phyloP scores from a whole-genome alignment of 2,888 invertebrate genomes.

The Trisateles emortualis region DNA sequence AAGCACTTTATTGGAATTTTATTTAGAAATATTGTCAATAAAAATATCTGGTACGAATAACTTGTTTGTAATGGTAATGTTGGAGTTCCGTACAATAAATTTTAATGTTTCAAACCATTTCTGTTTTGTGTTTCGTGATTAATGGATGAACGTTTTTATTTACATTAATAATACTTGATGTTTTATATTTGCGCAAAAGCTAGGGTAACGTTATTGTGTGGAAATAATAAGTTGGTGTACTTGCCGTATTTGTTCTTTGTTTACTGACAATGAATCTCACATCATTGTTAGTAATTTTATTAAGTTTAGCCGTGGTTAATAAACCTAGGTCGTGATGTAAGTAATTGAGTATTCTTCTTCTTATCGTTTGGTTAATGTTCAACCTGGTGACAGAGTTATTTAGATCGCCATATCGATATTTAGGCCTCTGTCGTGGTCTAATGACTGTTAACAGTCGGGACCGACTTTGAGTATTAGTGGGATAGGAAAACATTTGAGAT shows the following conservation, averaged over 20 bases:
- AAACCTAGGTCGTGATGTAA: too few relatives aligned
- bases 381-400: too few relatives aligned
- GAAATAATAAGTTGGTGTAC: neutral
- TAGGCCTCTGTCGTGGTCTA: too few relatives aligned
- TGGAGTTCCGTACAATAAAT: slow-evolving; percentile 49
- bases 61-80: slow-evolving; percentile 51
- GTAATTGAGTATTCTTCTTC: too few relatives aligned
- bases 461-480: too few relatives aligned
- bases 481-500: too few relatives aligned
- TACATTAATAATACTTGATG: slow-evolving; percentile 27
- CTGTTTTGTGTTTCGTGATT: slow-evolving; percentile 45
- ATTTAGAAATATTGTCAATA: slow-evolving; percentile 56
- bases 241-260: neutral
- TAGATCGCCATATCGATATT: too few relatives aligned
- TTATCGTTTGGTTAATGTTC: too few relatives aligned
- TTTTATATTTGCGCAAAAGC: slow-evolving; percentile 13
- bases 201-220: slow-evolving; percentile 1
- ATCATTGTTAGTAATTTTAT: neutral
- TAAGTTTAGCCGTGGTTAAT: too few relatives aligned
- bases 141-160: slow-evolving; percentile 39
- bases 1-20: slow-evolving; percentile 42
- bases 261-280: neutral
- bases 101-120: slow-evolving; percentile 39
- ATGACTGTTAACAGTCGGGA: too few relatives aligned
- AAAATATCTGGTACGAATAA: slow-evolving; percentile 56